Evolutionary conservation across 1,140 invertebrate species (phyloP), one percentile per base, ranked within the genome.

Genomic region (Trichoplusia ni): DNA sequence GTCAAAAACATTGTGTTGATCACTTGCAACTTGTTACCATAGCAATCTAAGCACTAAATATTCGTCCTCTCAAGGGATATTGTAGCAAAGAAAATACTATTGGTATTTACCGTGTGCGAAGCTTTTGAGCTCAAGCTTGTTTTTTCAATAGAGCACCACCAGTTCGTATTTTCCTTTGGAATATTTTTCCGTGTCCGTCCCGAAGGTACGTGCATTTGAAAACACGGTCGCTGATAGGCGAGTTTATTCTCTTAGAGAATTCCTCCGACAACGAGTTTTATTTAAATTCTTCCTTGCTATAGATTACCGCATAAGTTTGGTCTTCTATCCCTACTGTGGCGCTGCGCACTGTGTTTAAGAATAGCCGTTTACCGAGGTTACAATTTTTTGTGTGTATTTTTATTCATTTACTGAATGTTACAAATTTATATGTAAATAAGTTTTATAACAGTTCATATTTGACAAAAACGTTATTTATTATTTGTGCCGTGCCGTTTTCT

Each of bases 201-300:
- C 51, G 11, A 23, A 21, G 51, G 51, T 37, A 33, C 47, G 47
- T 27, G 14, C 33, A 37, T 38, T 54, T n/a, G 16, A 38, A 47
- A 54, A 38, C 51, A 54, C 33, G 51, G 33, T 54, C 16, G 51
- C 33, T 54, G 51, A 54, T 51, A 51, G 27, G 21, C 0, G 16
- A 21, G 14, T 33, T 51, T 51, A 51, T 54, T 54, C 33, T 33
- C 37, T 54, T 54, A 54, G 21, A 54, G 31, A 33, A 54, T 54
- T 54, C 33, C n/a, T 38, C 38, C 5, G 51, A 25, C 21, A 37
- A 4, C 33, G 33, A n/a, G 11, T 25, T 47, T 27, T 47, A 33
- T 37, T 54, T 37, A 54, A 54, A 54, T 54, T 54, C 7, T 14
- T 8, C 11, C n/a, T 42, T 18, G 5, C 18, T 31, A 31, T 18